A percentile compares a stretch with the other conserved stretches of the same genome.
These are phyloP conservation scores for Myiotriccus ornatus DNA, from an alignment of 2,797 vertebrate genomes.

Conservation along the genomic window DNA sequence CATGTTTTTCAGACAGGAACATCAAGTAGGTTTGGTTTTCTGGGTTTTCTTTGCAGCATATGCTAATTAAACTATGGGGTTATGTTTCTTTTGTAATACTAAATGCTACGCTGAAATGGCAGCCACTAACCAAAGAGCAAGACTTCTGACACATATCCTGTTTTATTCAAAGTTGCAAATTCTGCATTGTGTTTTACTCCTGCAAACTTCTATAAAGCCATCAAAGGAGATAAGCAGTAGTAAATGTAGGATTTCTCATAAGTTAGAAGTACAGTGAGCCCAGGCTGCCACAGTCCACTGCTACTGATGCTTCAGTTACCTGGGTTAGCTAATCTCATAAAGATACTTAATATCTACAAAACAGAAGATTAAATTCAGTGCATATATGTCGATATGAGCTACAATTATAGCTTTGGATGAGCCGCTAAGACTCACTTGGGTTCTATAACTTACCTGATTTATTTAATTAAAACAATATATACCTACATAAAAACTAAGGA, in stretches of 20 bases:
- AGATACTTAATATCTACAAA: not conserved
- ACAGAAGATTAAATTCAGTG: not conserved
- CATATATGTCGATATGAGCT: not conserved
- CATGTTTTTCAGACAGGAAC: not conserved
- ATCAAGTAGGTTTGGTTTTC: not conserved
- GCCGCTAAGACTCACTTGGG: not conserved
- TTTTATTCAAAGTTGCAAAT: not conserved
- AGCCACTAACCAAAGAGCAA: not conserved
- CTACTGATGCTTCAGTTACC: not conserved
- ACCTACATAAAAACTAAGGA: not conserved
- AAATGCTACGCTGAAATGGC: not conserved
- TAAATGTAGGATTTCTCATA: not conserved
- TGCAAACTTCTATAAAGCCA: not conserved
- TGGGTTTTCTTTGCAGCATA: not conserved
- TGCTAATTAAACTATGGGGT: not conserved
- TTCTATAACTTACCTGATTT: not conserved
- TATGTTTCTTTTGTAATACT: not conserved
- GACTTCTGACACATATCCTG: not conserved
- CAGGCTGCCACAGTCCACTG: not conserved
- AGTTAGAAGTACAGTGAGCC: not conserved
- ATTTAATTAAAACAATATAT: not conserved
- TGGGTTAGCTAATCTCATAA: not conserved
- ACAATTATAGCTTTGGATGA: not conserved
- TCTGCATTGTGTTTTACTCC: not conserved
- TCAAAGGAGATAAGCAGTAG: not conserved